Conservation (phyloP, 2,888 invertebrate species). For the Lepas anatifera region DNA sequence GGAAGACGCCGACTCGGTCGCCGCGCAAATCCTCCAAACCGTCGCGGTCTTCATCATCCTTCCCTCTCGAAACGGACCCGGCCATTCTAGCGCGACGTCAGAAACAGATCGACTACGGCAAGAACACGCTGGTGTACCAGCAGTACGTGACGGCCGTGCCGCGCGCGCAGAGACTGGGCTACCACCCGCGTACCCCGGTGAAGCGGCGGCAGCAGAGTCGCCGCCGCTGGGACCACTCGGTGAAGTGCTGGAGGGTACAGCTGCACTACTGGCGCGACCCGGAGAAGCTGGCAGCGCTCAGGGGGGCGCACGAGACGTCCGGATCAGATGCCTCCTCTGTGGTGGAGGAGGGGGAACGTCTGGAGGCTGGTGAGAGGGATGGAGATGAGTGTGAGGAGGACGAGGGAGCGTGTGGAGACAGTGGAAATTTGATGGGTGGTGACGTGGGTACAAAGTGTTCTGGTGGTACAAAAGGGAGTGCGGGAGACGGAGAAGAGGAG, state of each 20-base stretch:
- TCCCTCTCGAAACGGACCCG: neutral
- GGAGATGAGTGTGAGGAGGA: neutral
- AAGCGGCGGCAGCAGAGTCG: slow-evolving; percentile 57
- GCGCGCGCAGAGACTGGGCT: slow-evolving; percentile 45
- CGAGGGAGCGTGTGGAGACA: neutral
- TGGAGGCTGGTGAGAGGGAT: neutral
- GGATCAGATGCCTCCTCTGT: neutral
- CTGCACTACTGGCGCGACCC: slow-evolving; percentile 62
- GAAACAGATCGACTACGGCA: slow-evolving; percentile 91
- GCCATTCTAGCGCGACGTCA: slow-evolving; percentile 58
- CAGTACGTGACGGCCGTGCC: slow-evolving; percentile 56
- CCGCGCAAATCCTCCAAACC: neutral
- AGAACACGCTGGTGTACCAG: slow-evolving; percentile 77
- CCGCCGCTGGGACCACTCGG: slow-evolving; percentile 80
- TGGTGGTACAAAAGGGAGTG: too few species aligned
- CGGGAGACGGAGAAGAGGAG: neutral
- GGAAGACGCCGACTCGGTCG: neutral
- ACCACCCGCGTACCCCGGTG: slow-evolving; percentile 81
- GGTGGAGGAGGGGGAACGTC: neutral
- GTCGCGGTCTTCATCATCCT: neutral
- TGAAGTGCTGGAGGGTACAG: slow-evolving; percentile 73
- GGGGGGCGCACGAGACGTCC: neutral
- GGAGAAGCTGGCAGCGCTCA: slow-evolving; percentile 5
- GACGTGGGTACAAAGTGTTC: too few species aligned
- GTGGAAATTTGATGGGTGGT: neutral